Evolutionary conservation across 2,113 vertebrate species (phyloP).

Genomic region (Pavo muticus): DNA sequence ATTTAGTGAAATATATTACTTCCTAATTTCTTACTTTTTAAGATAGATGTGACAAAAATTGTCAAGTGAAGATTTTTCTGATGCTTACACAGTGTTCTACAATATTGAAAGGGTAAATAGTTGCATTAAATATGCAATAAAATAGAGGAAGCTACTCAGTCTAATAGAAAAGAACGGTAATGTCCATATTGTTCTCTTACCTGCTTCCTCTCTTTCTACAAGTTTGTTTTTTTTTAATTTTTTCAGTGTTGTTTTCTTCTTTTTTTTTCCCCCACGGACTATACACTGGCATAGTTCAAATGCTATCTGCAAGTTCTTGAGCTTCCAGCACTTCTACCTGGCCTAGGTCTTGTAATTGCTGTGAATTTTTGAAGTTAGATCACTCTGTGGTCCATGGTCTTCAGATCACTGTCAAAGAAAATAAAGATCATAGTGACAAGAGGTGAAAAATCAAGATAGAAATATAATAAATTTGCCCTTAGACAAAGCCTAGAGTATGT

Average conservation of each 20-base stretch:
- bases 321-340: neutral
- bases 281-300: neutral
- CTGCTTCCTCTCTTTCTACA: neutral
- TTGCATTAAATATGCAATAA: neutral
- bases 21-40: neutral
- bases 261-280: accelerated
- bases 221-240: neutral
- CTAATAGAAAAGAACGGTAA: neutral
- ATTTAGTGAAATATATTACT: neutral
- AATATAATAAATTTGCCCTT: neutral
- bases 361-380: neutral
- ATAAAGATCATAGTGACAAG: neutral
- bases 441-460: neutral
- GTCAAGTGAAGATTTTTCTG: neutral
- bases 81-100: neutral
- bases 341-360: accelerated
- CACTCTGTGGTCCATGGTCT: neutral
- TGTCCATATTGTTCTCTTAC: neutral
- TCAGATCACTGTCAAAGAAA: neutral
- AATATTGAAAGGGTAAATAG: neutral
- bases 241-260: neutral
- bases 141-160: neutral
- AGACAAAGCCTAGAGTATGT: neutral
- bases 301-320: neutral
- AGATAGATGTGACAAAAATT: neutral